phyloP scores from a whole-genome alignment of 2,797 vertebrate genomes.

The Lepus townsendii region DNA sequence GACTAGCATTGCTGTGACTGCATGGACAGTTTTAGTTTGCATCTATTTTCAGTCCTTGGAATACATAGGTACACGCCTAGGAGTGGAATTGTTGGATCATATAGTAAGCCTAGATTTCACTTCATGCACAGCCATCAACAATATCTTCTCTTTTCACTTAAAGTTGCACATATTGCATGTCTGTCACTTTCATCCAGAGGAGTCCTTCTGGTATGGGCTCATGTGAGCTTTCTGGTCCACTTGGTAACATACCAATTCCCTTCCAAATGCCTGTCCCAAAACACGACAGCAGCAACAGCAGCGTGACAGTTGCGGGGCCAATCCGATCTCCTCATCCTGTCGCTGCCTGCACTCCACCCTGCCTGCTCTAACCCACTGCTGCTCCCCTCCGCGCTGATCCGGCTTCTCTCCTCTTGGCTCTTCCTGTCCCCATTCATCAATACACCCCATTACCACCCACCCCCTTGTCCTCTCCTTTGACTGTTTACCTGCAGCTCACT shows the following conservation, averaged over 20 bases:
- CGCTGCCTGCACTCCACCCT: background rate
- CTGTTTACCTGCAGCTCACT: background rate
- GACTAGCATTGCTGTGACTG: background rate
- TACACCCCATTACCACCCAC: background rate
- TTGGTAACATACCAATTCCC: background rate
- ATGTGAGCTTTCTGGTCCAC: background rate
- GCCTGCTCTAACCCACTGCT: background rate
- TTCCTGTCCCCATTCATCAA: background rate
- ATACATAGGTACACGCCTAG: too few relatives aligned
- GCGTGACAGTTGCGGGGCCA: too few relatives aligned
- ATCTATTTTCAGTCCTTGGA: background rate
- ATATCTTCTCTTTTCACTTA: background rate
- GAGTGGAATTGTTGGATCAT: background rate
- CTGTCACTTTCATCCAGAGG: background rate
- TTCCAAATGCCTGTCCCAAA: background rate
- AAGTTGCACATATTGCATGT: background rate
- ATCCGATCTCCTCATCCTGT: background rate
- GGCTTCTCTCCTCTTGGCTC: background rate
- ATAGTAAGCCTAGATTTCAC: background rate
- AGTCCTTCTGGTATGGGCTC: background rate
- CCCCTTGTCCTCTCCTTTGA: background rate
- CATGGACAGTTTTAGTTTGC: background rate
- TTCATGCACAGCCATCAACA: background rate
- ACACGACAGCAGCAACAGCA: background rate
- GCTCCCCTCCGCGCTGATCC: background rate